Base-by-base conservation (phyloP, 2,113 vertebrate genomes). In the Syrmaticus mikado region DNA sequence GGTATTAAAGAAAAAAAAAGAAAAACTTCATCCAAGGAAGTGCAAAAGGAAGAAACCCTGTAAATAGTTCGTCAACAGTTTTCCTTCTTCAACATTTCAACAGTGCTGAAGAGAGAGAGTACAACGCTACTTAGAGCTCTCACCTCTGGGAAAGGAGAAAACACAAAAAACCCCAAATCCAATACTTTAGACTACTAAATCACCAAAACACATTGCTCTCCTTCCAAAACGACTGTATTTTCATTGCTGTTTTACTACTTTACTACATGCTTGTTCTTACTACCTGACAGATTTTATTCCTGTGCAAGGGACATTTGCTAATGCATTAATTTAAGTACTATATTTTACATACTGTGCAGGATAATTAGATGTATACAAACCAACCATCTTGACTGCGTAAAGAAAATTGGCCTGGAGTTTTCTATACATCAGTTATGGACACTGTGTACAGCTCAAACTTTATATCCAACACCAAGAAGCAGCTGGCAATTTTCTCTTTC, bases 31-130 rank as follows among this genome's bases (percentile, higher is more conserved):
- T 72, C n/a, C 34, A 78, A 85, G 24, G 41, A 83, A 90, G 58
- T 66, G 72, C 65, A 89, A 91, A 91, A 80, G 72, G 71, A 92
- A 87, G 43, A 89, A 87, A 91, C 45, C 68, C 73, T 68, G 66
- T 50, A 92, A 70, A 81, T 41, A 64, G 58, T 76, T 57, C 75
- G 91, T 25, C 8, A 16, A 52, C 2, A 61, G 46, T 50, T 16
- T 46, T 86, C 43, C 43, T 67, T 74, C n/a, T 88, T 25, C 82
- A 93, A 76, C 93, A 41, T 43, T 25, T 77, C 38, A 85, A 52
- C 7, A 50, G 48, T 20, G 34, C 75, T 74, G 36, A 65, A 87
- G 30, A 55, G 38, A 84, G 48, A 79, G 48, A 85, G 60, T 55
- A 53, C 55, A 90, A 46, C 0, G 91, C 27, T 77, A 81, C 28